Evolutionary conservation across 1,140 invertebrate species (phyloP).

Genomic region (Tyrophagus putrescentiae): DNA sequence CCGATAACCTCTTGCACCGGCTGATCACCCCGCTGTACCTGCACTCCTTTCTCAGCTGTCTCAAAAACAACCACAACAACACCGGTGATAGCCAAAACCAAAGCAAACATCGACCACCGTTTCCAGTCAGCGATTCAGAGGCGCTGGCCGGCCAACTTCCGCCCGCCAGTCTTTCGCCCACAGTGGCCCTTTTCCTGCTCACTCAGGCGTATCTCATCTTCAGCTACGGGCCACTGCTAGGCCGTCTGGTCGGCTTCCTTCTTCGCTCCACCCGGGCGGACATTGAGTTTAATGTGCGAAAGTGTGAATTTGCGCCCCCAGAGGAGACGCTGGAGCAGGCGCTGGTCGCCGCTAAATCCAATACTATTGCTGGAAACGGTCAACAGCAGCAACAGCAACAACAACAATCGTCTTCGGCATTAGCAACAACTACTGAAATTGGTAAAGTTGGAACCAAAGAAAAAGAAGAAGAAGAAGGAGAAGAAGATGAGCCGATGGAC

Average conservation of each 20-base stretch:
- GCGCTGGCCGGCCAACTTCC: too few species aligned
- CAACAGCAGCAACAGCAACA: too few species aligned
- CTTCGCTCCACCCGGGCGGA: conserved; percentile 44
- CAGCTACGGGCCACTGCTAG: conserved; percentile 68
- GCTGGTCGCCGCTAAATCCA: conserved; percentile 29
- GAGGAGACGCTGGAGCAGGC: conserved; percentile 59
- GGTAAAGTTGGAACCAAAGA: too few species aligned
- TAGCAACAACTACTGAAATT: too few species aligned
- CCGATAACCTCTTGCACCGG: conserved; percentile 82
- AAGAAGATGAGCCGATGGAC: too few species aligned
- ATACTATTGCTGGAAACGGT: conserved; percentile 12
- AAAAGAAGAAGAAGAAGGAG: too few species aligned
- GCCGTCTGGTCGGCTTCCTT: conserved; percentile 71
- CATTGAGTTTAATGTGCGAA: conserved; percentile 26
- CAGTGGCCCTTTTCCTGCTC: conserved; percentile 75
- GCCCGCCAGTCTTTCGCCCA: conserved; percentile 52
- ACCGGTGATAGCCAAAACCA: background rate
- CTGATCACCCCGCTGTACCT: conserved; percentile 63
- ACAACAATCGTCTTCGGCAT: too few species aligned
- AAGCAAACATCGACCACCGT: too few species aligned
- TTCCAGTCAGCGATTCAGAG: too few species aligned
- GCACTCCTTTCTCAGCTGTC: conserved; percentile 16
- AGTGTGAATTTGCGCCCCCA: conserved; percentile 38
- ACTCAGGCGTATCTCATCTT: conserved; percentile 92
- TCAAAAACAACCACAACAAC: too few species aligned